phyloP scores from a whole-genome alignment of 2,113 vertebrate genomes.

The Poeciliopsis occidentalis region DNA sequence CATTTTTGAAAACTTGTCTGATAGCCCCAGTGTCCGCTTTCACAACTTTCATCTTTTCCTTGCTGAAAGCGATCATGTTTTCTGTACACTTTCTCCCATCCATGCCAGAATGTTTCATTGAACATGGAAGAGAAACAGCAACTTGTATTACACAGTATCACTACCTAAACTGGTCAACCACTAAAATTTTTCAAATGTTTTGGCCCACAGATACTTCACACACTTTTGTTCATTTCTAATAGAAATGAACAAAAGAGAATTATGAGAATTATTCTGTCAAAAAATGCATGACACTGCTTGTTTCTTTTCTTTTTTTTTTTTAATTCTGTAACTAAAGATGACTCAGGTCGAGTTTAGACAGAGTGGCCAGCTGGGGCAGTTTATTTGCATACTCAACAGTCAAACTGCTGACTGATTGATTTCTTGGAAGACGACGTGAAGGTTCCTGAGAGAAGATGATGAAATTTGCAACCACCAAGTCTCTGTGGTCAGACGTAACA shows the following conservation, averaged over 20 bases:
- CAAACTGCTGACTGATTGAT: slow-evolving; percentile 77
- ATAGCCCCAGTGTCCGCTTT: slow-evolving; percentile 52
- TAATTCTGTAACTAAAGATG: slow-evolving; percentile 35
- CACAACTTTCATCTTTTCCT: slow-evolving; percentile 77
- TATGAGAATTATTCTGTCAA: background rate
- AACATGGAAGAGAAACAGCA: slow-evolving; percentile 65
- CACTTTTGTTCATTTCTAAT: background rate
- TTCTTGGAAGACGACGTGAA: slow-evolving; percentile 88
- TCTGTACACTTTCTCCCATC: slow-evolving; percentile 66
- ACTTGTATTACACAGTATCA: slow-evolving; percentile 66
- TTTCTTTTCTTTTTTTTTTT: background rate
- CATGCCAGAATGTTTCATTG: slow-evolving; percentile 54
- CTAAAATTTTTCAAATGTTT: slow-evolving; percentile 42
- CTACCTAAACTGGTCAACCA: slow-evolving; percentile 72
- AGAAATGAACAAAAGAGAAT: too few species aligned
- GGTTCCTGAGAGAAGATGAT: slow-evolving; percentile 69
- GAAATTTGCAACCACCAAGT: slow-evolving; percentile 58
- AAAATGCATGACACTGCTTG: slow-evolving; percentile 5
- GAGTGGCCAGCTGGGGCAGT: slow-evolving; percentile 84
- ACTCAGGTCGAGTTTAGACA: slow-evolving; percentile 79
- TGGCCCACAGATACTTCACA: background rate
- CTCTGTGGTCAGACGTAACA: slow-evolving; percentile 25
- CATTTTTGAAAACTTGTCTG: slow-evolving; percentile 14
- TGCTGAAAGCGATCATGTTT: slow-evolving; percentile 65
- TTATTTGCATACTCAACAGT: slow-evolving; percentile 92